Evolutionary conservation across 1,140 invertebrate genomes (phyloP), one percentile per base, ranked within the genome.

Genomic region (Trissolcus basalis): DNA sequence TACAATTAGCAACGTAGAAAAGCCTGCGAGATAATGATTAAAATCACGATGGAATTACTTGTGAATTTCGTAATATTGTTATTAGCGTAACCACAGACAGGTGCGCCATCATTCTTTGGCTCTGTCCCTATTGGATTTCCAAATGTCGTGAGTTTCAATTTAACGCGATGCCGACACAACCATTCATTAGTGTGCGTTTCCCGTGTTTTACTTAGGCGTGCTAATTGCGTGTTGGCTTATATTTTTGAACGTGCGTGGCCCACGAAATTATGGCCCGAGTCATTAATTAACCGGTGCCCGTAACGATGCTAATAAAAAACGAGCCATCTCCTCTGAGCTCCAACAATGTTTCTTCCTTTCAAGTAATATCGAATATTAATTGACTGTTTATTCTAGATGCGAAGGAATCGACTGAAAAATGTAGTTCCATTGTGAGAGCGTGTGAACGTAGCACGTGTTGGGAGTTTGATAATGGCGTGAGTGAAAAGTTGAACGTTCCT

Each of bases 171-270:
- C 51, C 47, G 47, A 33, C 64, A 41, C 59, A 69, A 69, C 64
- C 64, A 48, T 63, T 63, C 64, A 75, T 75, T 75, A 75, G 27
- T 33, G 16, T 35, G 53, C 54, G 35, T 69, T 68, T 75, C 72
- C 64, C 59, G 58, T 44, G 49, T 64, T 69, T 69, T 53, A 53
- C 19, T 53, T 48, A 48, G 58, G 51, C 55, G 41, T 16, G 45
- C 27, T 75, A 75, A 75, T 75, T 75, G 48, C 44, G 44, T 19
- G 48, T 32, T 43, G 36, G 41, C 56, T 50, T 47, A 56, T 74
- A 55, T 27, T 27, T 27, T 56, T 16, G 5, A 35, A 9, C 59
- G 44, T 12, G 58, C 51, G 14, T 45, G 41, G 51, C 8, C 32
- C 33, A 49, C 47, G 9, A 58, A 59, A 72, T 72, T 63, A 63